Conservation (phyloP, 2,113 vertebrate species). For the Thermophis baileyi region DNA sequence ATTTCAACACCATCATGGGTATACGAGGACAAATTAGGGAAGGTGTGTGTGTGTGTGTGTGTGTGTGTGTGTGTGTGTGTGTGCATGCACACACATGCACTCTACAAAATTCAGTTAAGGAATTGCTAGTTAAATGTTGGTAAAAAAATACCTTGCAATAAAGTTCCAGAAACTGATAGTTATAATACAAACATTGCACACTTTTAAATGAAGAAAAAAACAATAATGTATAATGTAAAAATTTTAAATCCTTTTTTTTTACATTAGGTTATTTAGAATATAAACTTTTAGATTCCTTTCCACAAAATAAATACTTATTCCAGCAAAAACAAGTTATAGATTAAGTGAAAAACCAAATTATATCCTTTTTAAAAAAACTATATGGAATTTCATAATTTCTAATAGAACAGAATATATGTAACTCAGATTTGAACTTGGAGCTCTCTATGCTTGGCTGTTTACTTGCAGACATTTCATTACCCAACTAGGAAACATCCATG, state of each 20-base stretch:
- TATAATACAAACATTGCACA: background rate
- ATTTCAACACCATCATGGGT: background rate
- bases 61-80: too few relatives aligned
- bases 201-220: conserved; percentile 20
- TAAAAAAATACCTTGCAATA: conserved; percentile 39
- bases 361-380: background rate
- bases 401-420: background rate
- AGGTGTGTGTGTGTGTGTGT: too few relatives aligned
- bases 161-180: background rate
- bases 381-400: background rate
- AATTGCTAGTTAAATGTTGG: background rate
- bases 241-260: background rate
- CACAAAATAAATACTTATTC: background rate
- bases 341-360: background rate
- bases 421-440: background rate
- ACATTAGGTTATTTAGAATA: conserved; percentile 1
- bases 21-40: background rate
- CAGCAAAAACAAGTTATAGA: background rate
- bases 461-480: background rate
- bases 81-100: background rate
- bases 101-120: background rate
- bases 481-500: background rate
- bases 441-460: background rate
- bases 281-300: background rate
- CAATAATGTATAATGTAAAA: conserved; percentile 15